These are phyloP conservation scores for Leuciscus idus DNA, from an alignment of 2,113 vertebrate species.

Conservation along the genomic window DNA sequence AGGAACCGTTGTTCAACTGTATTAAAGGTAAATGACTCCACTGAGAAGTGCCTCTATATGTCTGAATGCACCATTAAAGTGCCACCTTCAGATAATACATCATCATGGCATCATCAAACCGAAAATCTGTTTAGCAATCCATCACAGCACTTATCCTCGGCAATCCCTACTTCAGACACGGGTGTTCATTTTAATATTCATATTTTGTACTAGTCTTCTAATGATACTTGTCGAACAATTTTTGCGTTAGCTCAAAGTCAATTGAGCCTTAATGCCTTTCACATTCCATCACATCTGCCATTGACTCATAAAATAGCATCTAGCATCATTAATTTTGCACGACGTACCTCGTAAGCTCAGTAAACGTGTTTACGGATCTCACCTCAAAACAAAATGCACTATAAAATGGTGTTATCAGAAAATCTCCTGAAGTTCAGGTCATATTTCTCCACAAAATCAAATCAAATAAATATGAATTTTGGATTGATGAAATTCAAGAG, in stretches of 20 bases:
- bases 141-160: neutral
- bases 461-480: neutral
- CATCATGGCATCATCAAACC: conserved; percentile 12
- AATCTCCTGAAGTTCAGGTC: neutral
- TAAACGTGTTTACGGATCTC: neutral
- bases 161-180: neutral
- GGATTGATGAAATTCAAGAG: neutral
- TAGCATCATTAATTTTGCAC: conserved; percentile 10
- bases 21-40: conserved; percentile 11
- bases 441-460: neutral
- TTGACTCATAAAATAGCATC: conserved; percentile 37
- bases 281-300: conserved; percentile 1
- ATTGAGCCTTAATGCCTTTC: conserved; percentile 31
- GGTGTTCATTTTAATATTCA: conserved; percentile 5
- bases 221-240: conserved; percentile 19
- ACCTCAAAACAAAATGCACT: neutral
- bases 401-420: neutral
- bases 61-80: conserved; percentile 36
- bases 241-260: conserved; percentile 15
- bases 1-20: neutral
- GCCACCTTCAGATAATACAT: conserved; percentile 23
- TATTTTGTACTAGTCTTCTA: neutral
- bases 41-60: conserved; percentile 12
- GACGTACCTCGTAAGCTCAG: neutral
- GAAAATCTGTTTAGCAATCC: conserved; percentile 12